Percentiles rank a stretch among this genome's conserved stretches.
Evolutionary conservation across 2,113 vertebrate species (phyloP).

Genomic region (Sylvilagus bachmani): DNA sequence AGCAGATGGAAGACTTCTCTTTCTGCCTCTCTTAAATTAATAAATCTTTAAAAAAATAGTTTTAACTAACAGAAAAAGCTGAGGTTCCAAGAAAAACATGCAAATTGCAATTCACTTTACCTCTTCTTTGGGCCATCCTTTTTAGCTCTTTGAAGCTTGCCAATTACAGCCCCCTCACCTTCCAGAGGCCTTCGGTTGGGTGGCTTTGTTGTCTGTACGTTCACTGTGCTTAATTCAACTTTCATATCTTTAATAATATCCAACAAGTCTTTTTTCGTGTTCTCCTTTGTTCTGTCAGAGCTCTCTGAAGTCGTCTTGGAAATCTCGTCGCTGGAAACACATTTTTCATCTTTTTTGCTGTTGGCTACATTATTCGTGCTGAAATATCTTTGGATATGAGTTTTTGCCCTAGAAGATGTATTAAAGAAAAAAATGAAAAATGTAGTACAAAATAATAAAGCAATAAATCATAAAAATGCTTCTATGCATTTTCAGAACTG

Average conservation of each 20-base stretch:
- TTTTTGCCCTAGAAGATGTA: conserved; percentile 73
- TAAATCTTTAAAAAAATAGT: conserved; percentile 39
- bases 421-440: conserved; percentile 23
- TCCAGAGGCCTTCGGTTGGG: conserved; percentile 11
- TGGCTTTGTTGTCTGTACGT: conserved; percentile 79
- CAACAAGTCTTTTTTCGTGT: conserved; percentile 89
- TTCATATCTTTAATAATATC: conserved; percentile 93
- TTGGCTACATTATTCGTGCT: conserved; percentile 65
- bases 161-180: conserved; percentile 77
- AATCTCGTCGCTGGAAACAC: neutral
- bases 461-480: neutral
- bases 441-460: conserved; percentile 5
- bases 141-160: conserved; percentile 84
- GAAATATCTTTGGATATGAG: conserved; percentile 78
- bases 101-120: conserved; percentile 84
- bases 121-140: conserved; percentile 78
- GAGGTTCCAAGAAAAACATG: neutral
- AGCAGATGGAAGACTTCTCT: no score
- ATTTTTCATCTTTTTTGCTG: conserved; percentile 73
- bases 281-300: conserved; percentile 35
- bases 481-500: neutral
- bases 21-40: neutral
- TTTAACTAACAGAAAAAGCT: neutral
- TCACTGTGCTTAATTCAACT: conserved; percentile 91
- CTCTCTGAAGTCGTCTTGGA: conserved; percentile 57